phyloP scores from a whole-genome alignment of 2,797 vertebrate species.

The Liparis tanakae region DNA sequence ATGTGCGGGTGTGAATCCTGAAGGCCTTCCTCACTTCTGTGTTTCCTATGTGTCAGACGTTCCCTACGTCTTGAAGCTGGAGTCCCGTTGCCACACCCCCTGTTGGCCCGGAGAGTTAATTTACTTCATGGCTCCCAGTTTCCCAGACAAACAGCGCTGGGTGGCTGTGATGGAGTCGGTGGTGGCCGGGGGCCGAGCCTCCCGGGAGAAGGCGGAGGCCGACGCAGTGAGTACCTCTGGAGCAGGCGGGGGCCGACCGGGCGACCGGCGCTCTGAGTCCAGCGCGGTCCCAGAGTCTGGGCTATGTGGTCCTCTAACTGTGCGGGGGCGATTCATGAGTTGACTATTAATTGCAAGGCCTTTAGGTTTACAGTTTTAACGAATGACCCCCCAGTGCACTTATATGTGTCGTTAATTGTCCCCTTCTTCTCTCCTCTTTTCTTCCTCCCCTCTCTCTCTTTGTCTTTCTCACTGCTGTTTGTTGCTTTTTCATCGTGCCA shows the following conservation, averaged over 20 bases:
- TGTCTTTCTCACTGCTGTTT: constrained; percentile 59
- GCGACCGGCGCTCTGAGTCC: background rate
- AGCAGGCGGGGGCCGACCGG: background rate
- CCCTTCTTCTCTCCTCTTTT: constrained; percentile 68
- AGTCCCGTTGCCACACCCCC: constrained; percentile 92
- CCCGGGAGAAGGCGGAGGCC: constrained; percentile 96
- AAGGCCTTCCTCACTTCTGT: background rate
- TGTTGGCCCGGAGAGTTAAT: constrained; percentile 96
- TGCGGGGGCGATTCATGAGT: background rate
- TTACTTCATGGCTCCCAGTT: constrained; percentile 96
- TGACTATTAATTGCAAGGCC: background rate
- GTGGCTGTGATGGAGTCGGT: constrained; percentile 95
- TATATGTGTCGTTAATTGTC: constrained; percentile 74
- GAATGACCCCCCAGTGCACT: constrained; percentile 49
- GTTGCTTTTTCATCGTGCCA: constrained; percentile 71
- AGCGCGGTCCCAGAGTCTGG: constrained; percentile 14
- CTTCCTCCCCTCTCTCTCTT: constrained; percentile 45
- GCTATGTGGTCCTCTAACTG: constrained; percentile 10
- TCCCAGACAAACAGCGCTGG: constrained; percentile 99
- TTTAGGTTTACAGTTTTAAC: constrained; percentile 25
- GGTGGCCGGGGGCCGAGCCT: constrained; percentile 91
- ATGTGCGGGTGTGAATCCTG: background rate
- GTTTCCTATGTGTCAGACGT: constrained; percentile 84
- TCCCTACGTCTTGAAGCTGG: constrained; percentile 95
- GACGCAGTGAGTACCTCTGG: constrained; percentile 93